A percentile compares a stretch with the other conserved stretches of the same genome.
Conservation (phyloP, 2,888 invertebrate species). For the Helicoverpa assulta region DNA sequence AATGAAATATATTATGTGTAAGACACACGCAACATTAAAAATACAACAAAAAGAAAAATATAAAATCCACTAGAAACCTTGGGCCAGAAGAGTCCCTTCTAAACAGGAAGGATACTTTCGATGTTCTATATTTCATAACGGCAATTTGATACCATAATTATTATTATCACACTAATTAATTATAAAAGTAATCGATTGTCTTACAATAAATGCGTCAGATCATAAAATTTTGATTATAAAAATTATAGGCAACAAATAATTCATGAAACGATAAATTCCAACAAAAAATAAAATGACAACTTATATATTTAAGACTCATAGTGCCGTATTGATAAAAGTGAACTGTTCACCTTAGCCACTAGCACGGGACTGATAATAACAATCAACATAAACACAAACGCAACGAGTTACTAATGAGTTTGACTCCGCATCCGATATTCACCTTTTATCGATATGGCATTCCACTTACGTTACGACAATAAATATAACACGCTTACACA, state of each 20-base stretch:
- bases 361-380: constrained; percentile 79
- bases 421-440: constrained; percentile 89
- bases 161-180: constrained; percentile 90
- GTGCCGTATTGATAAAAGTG: constrained; percentile 91
- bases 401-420: constrained; percentile 87
- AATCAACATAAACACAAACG: constrained; percentile 84
- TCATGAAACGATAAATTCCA: constrained; percentile 88
- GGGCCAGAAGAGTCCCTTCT: constrained; percentile 90
- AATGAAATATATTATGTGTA: constrained; percentile 91
- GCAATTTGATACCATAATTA: constrained; percentile 89
- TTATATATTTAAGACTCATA: constrained; percentile 87
- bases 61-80: constrained; percentile 90
- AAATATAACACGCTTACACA: constrained; percentile 91
- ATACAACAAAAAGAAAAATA: constrained; percentile 90
- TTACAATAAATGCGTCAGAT: constrained; percentile 91
- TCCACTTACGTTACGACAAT: constrained; percentile 90
- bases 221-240: constrained; percentile 90
- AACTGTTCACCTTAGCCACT: constrained; percentile 78
- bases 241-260: constrained; percentile 89
- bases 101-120: constrained; percentile 91
- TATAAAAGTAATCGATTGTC: constrained; percentile 90
- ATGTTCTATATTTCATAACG: constrained; percentile 89
- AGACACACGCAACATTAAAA: constrained; percentile 91
- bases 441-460: constrained; percentile 91
- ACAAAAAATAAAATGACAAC: constrained; percentile 88